Percentiles rank a stretch among this genome's conserved stretches.
These are phyloP conservation scores for Paramacrobiotus metropolitanus DNA, from an alignment of 1,140 invertebrate genomes.

Conservation along the genomic window DNA sequence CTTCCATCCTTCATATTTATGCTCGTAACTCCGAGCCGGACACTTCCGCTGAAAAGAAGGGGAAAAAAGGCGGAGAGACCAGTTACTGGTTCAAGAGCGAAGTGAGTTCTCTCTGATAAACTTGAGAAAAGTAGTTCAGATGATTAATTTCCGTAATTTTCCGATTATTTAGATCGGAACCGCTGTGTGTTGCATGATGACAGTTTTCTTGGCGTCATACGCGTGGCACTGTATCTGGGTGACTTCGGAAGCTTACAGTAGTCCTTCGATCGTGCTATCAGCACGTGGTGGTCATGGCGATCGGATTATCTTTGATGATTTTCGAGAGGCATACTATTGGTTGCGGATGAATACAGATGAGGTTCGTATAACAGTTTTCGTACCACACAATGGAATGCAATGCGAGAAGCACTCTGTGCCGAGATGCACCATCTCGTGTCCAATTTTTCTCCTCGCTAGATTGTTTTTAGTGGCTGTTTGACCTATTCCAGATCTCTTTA, in stretches of 20 bases:
- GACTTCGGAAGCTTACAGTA: slow-evolving; percentile 92
- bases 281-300: slow-evolving; percentile 76
- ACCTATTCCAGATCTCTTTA: not conserved
- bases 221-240: slow-evolving; percentile 97
- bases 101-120: not conserved
- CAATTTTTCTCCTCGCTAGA: not conserved
- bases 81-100: slow-evolving; percentile 1
- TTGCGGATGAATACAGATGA: slow-evolving; percentile 77
- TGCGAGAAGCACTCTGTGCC: slow-evolving; percentile 2
- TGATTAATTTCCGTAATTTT: not conserved
- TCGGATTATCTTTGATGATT: slow-evolving; percentile 88
- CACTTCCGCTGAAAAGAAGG: not conserved
- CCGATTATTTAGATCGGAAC: slow-evolving; percentile 41
- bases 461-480: not conserved
- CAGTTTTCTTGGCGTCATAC: slow-evolving; percentile 63
- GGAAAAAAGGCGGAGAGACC: not conserved
- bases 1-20: slow-evolving; percentile 61
- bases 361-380: no score
- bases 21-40: slow-evolving; percentile 51
- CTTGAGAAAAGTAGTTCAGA: not conserved
- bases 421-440: not conserved
- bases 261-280: slow-evolving; percentile 87
- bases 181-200: slow-evolving; percentile 58
- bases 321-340: slow-evolving; percentile 94
- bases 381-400: not conserved